Evolutionary conservation across 2,797 vertebrate genomes (phyloP).

Genomic region (Silurus lanzhouensis): DNA sequence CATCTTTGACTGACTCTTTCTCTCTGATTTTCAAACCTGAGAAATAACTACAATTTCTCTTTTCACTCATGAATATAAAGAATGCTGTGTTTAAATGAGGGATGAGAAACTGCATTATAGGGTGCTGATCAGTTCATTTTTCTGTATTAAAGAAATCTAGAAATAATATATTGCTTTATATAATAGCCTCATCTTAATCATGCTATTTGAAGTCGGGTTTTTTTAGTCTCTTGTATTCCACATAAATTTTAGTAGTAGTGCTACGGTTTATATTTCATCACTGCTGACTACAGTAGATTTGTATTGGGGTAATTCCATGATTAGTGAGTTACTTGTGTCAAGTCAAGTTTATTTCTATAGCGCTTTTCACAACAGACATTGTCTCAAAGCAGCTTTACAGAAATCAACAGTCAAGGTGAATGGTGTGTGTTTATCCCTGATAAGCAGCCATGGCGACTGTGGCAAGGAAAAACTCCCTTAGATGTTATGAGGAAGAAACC

Average conservation of each 20-base stretch:
- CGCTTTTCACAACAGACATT: no score
- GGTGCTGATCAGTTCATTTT: neutral
- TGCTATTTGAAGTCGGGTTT: neutral
- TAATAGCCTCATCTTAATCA: neutral
- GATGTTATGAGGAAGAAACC: no score
- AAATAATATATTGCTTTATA: neutral
- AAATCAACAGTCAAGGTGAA: no score
- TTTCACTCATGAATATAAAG: neutral
- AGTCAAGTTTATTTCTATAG: no score
- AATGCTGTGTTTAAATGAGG: neutral
- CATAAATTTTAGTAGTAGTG: neutral
- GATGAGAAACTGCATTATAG: neutral
- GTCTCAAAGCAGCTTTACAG: no score
- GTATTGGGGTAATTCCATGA: neutral
- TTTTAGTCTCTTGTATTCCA: neutral
- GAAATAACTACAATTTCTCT: no score
- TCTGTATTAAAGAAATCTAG: no score
- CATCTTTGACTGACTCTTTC: conserved; percentile 73
- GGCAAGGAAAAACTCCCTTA: no score
- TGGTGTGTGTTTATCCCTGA: no score
- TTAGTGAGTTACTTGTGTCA: neutral
- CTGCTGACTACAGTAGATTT: neutral
- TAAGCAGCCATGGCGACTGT: no score
- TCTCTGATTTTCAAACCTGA: conserved; percentile 5
- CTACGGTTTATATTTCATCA: neutral